Base-by-base conservation (phyloP, 2,113 vertebrate genomes). In the Lepisosteus osseus region DNA sequence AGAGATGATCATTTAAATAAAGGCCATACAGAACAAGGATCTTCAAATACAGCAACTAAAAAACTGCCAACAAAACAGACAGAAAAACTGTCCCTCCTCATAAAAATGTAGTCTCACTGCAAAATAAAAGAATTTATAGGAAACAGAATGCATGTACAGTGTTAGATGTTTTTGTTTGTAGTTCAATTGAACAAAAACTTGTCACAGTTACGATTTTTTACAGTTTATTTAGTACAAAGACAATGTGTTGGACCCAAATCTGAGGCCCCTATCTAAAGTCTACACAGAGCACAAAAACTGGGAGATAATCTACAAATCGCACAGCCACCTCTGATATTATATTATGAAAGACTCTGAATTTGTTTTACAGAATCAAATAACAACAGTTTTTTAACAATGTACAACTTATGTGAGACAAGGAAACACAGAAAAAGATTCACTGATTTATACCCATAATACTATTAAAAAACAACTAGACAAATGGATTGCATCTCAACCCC, bases 61-160 rank as follows among this genome's bases (percentile, higher is more conserved):
- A 62, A 45, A 76, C 70, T 61, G 13, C 69, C 62, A 67, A 66
- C 61, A 75, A 59, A 13, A 71, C 72, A 75, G 40, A 78, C 67
- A 59, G 54, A 43, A 29, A 29, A 61, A 43, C 41, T 42, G 8
- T 63, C 17, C 44, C 43, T 44, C 66, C 73, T 67, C 68, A 15
- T 71, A 14, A 80, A 71, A 76, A 71, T 72, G 7, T 80, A 61
- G 73, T 79, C 65, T 29, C 29, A 29, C 29, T 29, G 29, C 29
- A 29, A 76, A 61, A 68, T 66, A 74, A 74, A 77, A 51, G 47
- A 51, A 77, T 51, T 74, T 78, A 54, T 61, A 70, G 57, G 74
- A 78, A 82, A 72, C 67, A 12, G 67, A 41, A 70, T 74, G 65
- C 71, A 84, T 78, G 70, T 82, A 84, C 87, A 89, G 87, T 89